phyloP scores from a whole-genome alignment of 2,797 vertebrate species.

The Sebastes diaconus region DNA sequence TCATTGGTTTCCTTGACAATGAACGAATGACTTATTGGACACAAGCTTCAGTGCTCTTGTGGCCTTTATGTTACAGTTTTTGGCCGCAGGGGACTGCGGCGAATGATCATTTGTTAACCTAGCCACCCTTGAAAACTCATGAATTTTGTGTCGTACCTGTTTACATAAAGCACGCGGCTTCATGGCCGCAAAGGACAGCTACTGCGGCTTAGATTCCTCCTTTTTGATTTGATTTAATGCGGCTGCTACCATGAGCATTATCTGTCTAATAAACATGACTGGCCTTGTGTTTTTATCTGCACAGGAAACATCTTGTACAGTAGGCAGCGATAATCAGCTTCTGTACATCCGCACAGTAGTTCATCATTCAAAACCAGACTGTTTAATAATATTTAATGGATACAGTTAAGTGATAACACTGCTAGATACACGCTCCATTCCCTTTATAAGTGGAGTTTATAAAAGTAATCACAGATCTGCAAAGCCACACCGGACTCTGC shows the following conservation, averaged over 20 bases:
- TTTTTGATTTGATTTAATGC: constrained; percentile 37
- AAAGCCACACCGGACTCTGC: neutral
- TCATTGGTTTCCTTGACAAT: constrained; percentile 1
- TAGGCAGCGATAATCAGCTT: neutral
- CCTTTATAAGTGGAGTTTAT: constrained; percentile 14
- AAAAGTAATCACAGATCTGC: constrained; percentile 35
- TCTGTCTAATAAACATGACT: constrained; percentile 28
- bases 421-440: constrained; percentile 24
- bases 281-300: constrained; percentile 42
- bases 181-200: neutral
- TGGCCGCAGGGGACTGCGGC: neutral
- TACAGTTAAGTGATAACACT: constrained; percentile 28
- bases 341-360: neutral
- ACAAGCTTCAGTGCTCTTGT: neutral
- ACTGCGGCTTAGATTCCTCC: neutral
- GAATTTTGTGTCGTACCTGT: neutral
- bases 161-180: constrained; percentile 11
- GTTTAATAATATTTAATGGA: constrained; percentile 53
- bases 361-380: constrained; percentile 32
- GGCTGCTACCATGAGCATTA: constrained; percentile 1
- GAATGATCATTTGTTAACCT: constrained; percentile 8
- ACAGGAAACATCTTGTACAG: constrained; percentile 28
- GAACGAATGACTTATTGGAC: constrained; percentile 15
- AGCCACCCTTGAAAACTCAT: constrained; percentile 3
- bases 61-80: neutral